Evolutionary conservation across 2,888 invertebrate genomes (phyloP).

Genomic region (Orchesella flavescens): DNA sequence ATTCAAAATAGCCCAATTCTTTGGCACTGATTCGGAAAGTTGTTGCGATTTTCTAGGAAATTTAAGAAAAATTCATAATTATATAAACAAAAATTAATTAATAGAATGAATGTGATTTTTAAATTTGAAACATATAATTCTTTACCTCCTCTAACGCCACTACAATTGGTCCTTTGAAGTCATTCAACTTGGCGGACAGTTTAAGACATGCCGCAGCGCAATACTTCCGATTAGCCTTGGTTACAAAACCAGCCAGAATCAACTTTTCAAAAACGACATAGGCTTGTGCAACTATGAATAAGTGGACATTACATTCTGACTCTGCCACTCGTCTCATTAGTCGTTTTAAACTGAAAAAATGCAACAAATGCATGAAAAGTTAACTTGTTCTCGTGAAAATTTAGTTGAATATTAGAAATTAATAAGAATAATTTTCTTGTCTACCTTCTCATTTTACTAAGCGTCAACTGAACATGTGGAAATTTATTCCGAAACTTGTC

Average conservation of each 20-base stretch:
- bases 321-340: conserved; percentile 96
- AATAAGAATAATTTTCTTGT: conserved; percentile 8
- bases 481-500: conserved; percentile 97
- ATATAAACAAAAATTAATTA: neutral
- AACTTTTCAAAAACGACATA: conserved; percentile 99
- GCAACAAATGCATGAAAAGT: neutral
- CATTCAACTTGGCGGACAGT: conserved; percentile 96
- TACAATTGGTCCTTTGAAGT: conserved; percentile 92
- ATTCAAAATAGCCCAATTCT: conserved; percentile 92
- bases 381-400: no score
- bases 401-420: no score
- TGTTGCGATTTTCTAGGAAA: conserved; percentile 87
- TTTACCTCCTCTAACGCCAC: conserved; percentile 86
- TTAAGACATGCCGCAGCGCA: conserved; percentile 96
- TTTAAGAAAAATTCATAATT: neutral
- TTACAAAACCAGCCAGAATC: conserved; percentile 91
- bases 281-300: conserved; percentile 94
- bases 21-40: conserved; percentile 92
- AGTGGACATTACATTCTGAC: conserved; percentile 85
- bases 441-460: conserved; percentile 96
- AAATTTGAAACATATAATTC: neutral
- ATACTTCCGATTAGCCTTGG: conserved; percentile 94
- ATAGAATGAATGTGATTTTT: no score
- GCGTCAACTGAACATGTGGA: conserved; percentile 92
- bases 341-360: conserved; percentile 86